These are phyloP conservation scores for Loripinus fragilis DNA, from an alignment of 2,888 invertebrate species.

Conservation along the genomic window DNA sequence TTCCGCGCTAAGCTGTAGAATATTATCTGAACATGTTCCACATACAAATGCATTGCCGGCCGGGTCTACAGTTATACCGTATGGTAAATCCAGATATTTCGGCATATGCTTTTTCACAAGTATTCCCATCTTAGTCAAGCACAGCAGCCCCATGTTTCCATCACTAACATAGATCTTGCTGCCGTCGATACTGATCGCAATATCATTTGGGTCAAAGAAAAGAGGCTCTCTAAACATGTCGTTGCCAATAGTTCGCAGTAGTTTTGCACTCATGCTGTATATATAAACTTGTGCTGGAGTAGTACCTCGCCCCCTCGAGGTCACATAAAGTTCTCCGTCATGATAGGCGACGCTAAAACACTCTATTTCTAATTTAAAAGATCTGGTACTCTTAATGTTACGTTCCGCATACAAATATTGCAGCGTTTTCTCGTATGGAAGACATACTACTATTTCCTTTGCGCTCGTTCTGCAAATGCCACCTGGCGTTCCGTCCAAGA, in stretches of 20 bases:
- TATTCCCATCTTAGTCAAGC: background rate
- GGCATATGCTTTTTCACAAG: background rate
- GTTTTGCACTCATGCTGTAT: background rate
- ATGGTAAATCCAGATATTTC: background rate
- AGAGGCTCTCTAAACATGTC: background rate
- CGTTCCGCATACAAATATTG: background rate
- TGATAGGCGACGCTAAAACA: conserved; percentile 2
- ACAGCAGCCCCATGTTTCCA: conserved; percentile 5
- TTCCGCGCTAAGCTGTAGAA: background rate
- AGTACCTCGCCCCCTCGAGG: background rate
- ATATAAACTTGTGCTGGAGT: background rate
- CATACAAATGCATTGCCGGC: background rate
- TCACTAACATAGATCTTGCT: background rate
- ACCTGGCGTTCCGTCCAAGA: background rate
- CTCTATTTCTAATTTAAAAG: conserved; percentile 1
- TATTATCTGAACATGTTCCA: background rate
- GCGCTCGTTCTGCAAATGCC: background rate
- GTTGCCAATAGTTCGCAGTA: background rate
- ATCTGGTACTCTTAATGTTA: background rate
- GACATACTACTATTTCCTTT: conserved; percentile 3
- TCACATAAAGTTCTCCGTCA: conserved; percentile 13
- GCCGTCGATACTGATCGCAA: background rate
- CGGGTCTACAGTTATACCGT: background rate
- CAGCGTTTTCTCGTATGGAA: background rate
- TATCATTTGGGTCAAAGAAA: background rate